Conservation (phyloP, 2,888 invertebrate genomes). For the Myopa tessellatipennis region DNA sequence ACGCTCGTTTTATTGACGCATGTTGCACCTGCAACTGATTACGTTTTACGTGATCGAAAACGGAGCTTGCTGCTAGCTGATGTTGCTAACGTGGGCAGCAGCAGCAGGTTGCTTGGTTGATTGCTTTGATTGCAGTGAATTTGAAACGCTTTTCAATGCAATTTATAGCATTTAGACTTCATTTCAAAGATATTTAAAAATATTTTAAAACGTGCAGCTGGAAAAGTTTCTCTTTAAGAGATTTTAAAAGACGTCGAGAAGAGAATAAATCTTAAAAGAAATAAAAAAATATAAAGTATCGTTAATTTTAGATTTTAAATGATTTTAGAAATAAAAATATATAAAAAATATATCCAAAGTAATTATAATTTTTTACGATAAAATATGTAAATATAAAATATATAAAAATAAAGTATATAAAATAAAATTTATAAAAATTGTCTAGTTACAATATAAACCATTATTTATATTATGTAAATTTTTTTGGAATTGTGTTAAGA, state of each 20-base stretch:
- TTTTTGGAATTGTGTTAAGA: neutral
- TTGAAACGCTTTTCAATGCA: neutral
- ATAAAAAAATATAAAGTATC: too few relatives aligned
- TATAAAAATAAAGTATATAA: neutral
- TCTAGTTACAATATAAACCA: neutral
- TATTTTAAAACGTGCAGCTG: too few relatives aligned
- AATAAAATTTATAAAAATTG: neutral
- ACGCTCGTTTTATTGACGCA: neutral
- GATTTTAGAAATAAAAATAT: too few relatives aligned
- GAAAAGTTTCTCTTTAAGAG: too few relatives aligned
- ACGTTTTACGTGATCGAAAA: neutral
- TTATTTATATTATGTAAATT: neutral
- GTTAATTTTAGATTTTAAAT: too few relatives aligned
- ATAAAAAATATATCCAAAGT: too few relatives aligned
- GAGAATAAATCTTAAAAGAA: too few relatives aligned
- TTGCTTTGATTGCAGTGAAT: conserved; percentile 5
- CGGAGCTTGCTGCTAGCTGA: neutral
- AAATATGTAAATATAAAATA: neutral
- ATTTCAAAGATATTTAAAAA: too few relatives aligned
- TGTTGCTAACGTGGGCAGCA: neutral
- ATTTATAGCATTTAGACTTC: neutral
- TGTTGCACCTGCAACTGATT: conserved; percentile 19
- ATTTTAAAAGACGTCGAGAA: too few relatives aligned
- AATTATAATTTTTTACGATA: too few relatives aligned
- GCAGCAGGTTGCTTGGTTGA: neutral